Conservation (phyloP, 2,113 vertebrate species). For the Chamaea fasciata region DNA sequence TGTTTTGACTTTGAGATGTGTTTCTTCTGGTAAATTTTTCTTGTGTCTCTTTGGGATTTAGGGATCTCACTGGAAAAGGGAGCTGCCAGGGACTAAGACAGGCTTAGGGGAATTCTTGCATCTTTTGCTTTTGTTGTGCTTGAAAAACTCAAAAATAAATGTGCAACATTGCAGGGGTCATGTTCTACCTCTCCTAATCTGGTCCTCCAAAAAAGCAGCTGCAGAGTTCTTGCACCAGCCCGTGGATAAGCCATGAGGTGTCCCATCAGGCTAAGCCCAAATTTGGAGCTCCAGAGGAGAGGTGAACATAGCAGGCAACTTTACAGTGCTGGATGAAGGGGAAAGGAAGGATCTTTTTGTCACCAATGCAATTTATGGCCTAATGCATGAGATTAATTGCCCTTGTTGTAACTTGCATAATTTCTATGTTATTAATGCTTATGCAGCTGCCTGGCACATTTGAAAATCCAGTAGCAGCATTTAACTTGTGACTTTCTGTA, state of each 20-base stretch:
- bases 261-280: neutral
- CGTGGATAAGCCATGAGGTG: neutral
- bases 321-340: neutral
- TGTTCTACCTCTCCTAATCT: neutral
- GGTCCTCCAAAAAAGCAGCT: neutral
- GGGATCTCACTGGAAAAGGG: neutral
- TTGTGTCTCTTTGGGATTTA: neutral
- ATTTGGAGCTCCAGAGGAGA: neutral
- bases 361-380: neutral
- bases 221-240: neutral
- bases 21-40: neutral
- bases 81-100: neutral
- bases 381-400: neutral
- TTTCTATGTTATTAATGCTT: neutral
- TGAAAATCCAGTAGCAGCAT: neutral
- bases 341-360: neutral
- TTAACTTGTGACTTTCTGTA: neutral
- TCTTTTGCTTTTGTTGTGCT: neutral
- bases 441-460: neutral
- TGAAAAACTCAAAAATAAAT: neutral
- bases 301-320: neutral
- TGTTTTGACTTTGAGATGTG: slow-evolving; percentile 8
- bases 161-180: neutral
- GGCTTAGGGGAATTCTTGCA: neutral
- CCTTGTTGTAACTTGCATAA: neutral